Percentiles rank a stretch among this genome's conserved stretches.
These are phyloP conservation scores for Julus scandinavius DNA, from an alignment of 2,888 invertebrate genomes.

Conservation along the genomic window DNA sequence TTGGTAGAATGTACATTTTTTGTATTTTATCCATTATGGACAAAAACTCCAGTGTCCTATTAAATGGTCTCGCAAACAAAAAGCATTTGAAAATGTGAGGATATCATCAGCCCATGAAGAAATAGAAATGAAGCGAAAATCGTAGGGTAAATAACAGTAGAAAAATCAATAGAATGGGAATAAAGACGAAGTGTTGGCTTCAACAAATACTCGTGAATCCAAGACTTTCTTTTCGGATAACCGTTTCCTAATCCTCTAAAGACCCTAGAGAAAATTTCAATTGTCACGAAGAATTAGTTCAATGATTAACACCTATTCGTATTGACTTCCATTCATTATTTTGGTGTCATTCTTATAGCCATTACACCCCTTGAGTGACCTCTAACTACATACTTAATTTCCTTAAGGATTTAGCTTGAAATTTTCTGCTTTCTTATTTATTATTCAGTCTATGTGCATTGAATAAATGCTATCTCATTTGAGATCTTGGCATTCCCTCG, in stretches of 20 bases:
- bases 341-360: background rate
- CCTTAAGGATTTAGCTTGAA: background rate
- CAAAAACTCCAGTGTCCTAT: background rate
- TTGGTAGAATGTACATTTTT: background rate
- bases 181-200: constrained; percentile 6
- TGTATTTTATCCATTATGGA: background rate
- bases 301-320: background rate
- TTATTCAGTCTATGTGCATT: background rate
- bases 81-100: background rate
- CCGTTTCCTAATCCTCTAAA: background rate
- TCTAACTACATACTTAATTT: background rate
- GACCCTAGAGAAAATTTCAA: constrained; percentile 35
- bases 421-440: background rate
- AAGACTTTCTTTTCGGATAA: background rate
- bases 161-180: constrained; percentile 10
- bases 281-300: constrained; percentile 12
- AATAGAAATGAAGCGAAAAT: constrained; percentile 32
- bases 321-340: constrained; percentile 9
- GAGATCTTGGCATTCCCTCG: background rate
- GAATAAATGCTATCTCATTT: background rate
- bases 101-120: constrained; percentile 17
- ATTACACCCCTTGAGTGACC: background rate
- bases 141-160: constrained; percentile 6
- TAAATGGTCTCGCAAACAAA: background rate
- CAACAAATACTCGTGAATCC: background rate